These are phyloP conservation scores for Sebastes diaconus DNA, from an alignment of 2,797 vertebrate species.

Conservation along the genomic window DNA sequence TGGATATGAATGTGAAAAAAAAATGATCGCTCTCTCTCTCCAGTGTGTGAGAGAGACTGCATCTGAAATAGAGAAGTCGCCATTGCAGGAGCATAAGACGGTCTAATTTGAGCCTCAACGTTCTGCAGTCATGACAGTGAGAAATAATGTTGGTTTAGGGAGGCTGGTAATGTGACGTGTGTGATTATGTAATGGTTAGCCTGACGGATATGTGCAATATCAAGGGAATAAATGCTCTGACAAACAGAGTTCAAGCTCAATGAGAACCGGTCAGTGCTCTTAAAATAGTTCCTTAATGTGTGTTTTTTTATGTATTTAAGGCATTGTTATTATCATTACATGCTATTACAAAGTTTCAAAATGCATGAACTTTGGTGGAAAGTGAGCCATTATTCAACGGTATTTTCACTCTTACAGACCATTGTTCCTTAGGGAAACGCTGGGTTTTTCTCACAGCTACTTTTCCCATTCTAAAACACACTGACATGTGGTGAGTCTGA, in stretches of 20 bases:
- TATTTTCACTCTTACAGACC: neutral
- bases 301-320: neutral
- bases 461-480: neutral
- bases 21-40: neutral
- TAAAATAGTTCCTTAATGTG: neutral
- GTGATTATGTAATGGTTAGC: slow-evolving; percentile 27
- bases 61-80: slow-evolving; percentile 3
- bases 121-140: slow-evolving; percentile 19
- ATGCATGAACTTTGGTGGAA: neutral
- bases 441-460: neutral
- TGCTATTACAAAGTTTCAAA: neutral
- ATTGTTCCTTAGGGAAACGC: neutral
- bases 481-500: neutral
- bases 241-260: slow-evolving; percentile 8
- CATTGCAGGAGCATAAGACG: neutral
- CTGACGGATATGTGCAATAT: slow-evolving; percentile 8
- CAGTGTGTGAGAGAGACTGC: neutral
- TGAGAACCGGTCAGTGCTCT: neutral
- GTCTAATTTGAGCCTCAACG: slow-evolving; percentile 4
- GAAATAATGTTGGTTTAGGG: slow-evolving; percentile 25
- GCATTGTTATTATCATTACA: neutral
- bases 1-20: slow-evolving; percentile 29
- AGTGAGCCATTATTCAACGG: neutral
- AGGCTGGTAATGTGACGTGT: slow-evolving; percentile 3
- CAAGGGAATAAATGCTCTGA: neutral